phyloP scores from a whole-genome alignment of 2,797 vertebrate species.

The Ceryle rudis region DNA sequence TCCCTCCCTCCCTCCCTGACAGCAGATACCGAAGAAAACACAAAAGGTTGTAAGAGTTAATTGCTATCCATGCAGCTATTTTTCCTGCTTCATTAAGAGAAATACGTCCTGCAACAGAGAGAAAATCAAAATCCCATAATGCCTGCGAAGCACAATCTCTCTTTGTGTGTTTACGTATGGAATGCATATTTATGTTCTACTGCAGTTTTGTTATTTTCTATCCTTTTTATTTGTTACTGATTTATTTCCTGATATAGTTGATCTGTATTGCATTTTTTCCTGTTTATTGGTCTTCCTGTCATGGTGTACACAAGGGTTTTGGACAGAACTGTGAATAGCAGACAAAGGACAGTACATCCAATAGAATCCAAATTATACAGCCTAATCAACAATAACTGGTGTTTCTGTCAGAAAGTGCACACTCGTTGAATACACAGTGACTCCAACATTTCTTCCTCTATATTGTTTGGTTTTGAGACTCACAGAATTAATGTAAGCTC shows the following conservation, averaged over 20 bases:
- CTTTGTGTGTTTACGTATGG: not conserved
- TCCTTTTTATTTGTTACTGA: not conserved
- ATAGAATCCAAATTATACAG: not conserved
- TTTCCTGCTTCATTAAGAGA: not conserved
- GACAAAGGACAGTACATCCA: not conserved
- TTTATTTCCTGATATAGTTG: not conserved
- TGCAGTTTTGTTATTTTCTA: not conserved
- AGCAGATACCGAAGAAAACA: not conserved
- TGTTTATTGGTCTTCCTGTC: not conserved
- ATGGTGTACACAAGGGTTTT: not conserved
- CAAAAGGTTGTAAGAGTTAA: not conserved
- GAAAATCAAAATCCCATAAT: not conserved
- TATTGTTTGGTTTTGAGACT: slow-evolving; percentile 32
- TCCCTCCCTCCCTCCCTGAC: not conserved
- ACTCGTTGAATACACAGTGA: not conserved
- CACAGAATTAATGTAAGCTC: not conserved
- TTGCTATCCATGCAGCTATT: not conserved
- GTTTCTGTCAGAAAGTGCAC: not conserved
- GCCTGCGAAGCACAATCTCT: not conserved
- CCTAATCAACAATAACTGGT: not conserved
- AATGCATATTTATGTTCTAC: not conserved
- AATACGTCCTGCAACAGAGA: not conserved
- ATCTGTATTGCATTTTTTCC: not conserved
- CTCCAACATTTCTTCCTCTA: not conserved
- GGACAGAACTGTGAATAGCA: not conserved